Conservation (phyloP, 2,113 vertebrate genomes). For the Miniopterus natalensis region DNA sequence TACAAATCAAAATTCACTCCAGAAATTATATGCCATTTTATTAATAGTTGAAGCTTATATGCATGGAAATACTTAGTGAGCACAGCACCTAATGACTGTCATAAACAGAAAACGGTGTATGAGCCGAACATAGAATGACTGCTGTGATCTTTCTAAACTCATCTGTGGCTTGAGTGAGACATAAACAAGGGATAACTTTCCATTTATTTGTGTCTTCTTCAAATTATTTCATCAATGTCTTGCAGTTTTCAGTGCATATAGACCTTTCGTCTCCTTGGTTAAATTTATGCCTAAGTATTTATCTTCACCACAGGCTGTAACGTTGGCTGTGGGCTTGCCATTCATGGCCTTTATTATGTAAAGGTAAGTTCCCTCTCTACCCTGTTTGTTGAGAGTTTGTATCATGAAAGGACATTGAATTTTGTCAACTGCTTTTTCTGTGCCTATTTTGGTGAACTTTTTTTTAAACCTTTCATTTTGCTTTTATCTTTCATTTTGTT, state of each 20-base stretch:
- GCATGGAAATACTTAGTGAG: not conserved
- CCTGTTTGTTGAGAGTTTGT: not conserved
- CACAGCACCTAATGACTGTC: not conserved
- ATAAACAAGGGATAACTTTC: not conserved
- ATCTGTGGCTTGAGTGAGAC: not conserved
- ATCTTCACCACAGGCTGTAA: not conserved
- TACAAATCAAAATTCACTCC: constrained; percentile 30
- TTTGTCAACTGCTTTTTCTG: not conserved
- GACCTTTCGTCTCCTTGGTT: not conserved
- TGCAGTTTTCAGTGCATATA: not conserved
- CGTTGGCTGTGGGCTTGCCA: not conserved
- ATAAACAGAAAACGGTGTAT: not conserved
- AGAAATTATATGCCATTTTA: constrained; percentile 9
- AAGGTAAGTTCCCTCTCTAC: not conserved
- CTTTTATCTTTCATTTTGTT: not conserved
- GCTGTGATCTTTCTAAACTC: not conserved
- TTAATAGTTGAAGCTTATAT: not conserved
- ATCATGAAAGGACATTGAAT: not conserved
- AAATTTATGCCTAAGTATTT: not conserved
- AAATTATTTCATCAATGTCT: not conserved
- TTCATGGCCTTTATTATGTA: not conserved
- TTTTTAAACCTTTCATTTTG: not conserved
- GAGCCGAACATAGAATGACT: not conserved
- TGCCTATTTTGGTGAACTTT: not conserved
- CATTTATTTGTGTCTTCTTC: not conserved